These are phyloP conservation scores for Zygaena filipendulae DNA, from an alignment of 2,888 invertebrate species.

Conservation along the genomic window DNA sequence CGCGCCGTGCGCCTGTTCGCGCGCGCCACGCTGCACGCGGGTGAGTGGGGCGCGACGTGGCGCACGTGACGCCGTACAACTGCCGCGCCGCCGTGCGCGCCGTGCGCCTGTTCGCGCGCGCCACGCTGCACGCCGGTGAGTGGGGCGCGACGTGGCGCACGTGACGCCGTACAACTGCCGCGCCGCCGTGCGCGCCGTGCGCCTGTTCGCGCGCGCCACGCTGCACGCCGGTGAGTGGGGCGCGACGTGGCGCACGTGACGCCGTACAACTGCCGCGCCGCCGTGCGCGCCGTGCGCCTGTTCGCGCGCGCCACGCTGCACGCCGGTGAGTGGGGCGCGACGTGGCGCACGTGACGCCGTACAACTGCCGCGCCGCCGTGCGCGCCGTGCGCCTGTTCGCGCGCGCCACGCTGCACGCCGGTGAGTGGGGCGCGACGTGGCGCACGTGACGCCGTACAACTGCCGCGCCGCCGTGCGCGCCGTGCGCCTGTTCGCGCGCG, in stretches of 20 bases:
- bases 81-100: slow-evolving; percentile 92
- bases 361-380: too few relatives aligned
- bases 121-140: slow-evolving; percentile 77
- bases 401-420: slow-evolving; percentile 17
- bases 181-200: background rate
- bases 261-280: too few relatives aligned
- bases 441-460: slow-evolving; percentile 7
- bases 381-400: slow-evolving; percentile 15
- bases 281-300: background rate
- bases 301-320: slow-evolving; percentile 21
- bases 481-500: slow-evolving; percentile 18
- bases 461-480: background rate
- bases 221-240: slow-evolving; percentile 20
- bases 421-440: slow-evolving; percentile 18
- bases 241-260: slow-evolving; percentile 6
- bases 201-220: slow-evolving; percentile 20
- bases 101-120: slow-evolving; percentile 91
- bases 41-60: slow-evolving; percentile 91
- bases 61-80: slow-evolving; percentile 97
- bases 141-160: slow-evolving; percentile 11
- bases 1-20: slow-evolving; percentile 92
- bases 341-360: slow-evolving; percentile 7
- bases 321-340: too few relatives aligned
- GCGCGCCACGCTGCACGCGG: slow-evolving; percentile 83
- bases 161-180: slow-evolving; percentile 6